These are phyloP conservation scores for Agrochola lychnidis DNA, from an alignment of 2,888 invertebrate species.

Conservation along the genomic window DNA sequence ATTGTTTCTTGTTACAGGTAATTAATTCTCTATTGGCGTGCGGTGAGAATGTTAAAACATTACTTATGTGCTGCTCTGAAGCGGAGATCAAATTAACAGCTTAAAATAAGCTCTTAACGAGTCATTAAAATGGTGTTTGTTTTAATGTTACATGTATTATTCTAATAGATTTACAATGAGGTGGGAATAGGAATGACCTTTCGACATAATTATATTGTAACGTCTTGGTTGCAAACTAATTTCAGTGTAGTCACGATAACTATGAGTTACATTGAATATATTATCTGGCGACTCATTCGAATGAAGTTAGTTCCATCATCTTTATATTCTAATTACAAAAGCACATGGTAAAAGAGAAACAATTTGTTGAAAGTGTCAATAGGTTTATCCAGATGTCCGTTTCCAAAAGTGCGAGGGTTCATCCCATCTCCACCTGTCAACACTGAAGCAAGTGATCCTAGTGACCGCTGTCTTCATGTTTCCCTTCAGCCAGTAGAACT, in stretches of 20 bases:
- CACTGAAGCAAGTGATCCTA: neutral
- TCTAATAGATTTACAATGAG: slow-evolving; percentile 21
- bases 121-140: slow-evolving; percentile 40
- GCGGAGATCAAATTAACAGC: slow-evolving; percentile 42
- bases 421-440: neutral
- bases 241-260: neutral
- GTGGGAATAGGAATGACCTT: slow-evolving; percentile 18
- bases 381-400: neutral
- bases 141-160: slow-evolving; percentile 35
- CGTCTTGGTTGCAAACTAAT: neutral
- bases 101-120: slow-evolving; percentile 29
- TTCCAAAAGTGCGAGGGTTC: neutral
- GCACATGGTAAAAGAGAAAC: neutral
- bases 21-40: slow-evolving; percentile 57
- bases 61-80: slow-evolving; percentile 23
- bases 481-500: neutral
- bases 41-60: slow-evolving; percentile 58
- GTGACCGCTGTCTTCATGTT: neutral
- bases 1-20: slow-evolving; percentile 68
- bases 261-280: neutral
- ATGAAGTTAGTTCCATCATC: neutral
- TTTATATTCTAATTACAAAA: neutral
- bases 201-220: neutral
- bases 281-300: neutral
- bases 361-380: neutral